Evolutionary conservation across 2,113 vertebrate genomes (phyloP).

Genomic region (Cryptomyrus ogoouensis): DNA sequence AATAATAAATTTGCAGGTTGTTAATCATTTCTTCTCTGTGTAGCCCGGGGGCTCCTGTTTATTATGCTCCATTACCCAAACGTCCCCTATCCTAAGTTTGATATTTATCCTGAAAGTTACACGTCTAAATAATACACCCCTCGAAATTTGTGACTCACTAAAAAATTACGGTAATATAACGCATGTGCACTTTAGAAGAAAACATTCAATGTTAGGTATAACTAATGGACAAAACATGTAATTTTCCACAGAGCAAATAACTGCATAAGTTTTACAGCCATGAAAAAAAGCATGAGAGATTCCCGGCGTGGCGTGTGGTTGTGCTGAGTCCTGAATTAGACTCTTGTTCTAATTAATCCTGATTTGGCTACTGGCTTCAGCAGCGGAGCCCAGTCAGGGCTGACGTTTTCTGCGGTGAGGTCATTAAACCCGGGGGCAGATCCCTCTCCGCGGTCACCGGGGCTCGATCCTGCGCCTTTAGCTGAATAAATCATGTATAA

Average conservation of each 20-base stretch:
- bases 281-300: neutral
- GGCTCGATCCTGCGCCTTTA: conserved; percentile 99
- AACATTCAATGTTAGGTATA: neutral
- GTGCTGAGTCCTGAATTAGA: conserved; percentile 17
- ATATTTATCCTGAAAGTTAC: neutral
- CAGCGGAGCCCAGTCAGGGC: conserved; percentile 87
- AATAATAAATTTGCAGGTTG: neutral
- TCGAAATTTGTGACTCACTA: neutral
- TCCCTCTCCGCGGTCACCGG: conserved; percentile 99
- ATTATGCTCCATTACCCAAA: neutral
- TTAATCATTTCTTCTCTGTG: neutral
- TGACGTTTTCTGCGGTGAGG: conserved; percentile 99
- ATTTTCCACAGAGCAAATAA: neutral
- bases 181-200: neutral
- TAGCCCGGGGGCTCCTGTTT: no score
- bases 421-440: conserved; percentile 99
- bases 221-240: neutral
- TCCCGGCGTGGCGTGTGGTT: neutral
- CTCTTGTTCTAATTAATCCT: conserved; percentile 77
- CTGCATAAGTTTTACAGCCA: neutral
- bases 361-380: conserved; percentile 77
- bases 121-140: neutral
- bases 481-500: conserved; percentile 99
- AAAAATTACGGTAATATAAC: neutral
- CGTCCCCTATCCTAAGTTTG: neutral